Base-by-base conservation (phyloP, 2,888 invertebrate species). In the Nomada hirtipes region DNA sequence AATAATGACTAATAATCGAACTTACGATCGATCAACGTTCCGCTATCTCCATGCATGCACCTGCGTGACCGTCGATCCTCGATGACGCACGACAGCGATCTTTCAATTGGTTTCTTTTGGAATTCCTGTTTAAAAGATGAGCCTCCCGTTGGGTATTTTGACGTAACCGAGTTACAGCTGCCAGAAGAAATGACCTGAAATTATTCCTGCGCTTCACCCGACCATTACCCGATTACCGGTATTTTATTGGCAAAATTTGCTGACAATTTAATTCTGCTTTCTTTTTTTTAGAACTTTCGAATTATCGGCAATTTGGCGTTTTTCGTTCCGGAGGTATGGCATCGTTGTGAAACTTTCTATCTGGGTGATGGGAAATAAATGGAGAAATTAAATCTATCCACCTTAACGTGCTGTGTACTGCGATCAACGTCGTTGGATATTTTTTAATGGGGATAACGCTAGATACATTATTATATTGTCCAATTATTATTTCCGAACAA, bases 1-100 rank as follows among this genome's bases (percentile, higher is more conserved):
- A 89, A 89, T 88, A 86, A 86, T 86, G 78, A 77, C 70, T 86
- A 83, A 88, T 89, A 86, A 87, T 60, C 80, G 82, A 73, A 81
- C 73, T 42, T 71, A 36, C 85, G 81, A 85, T 88, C 87, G 75
- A 87, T 88, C 88, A 83, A 67, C 70, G 71, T 29, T 65, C 50
- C 44, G 64, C 61, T 26, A 26, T 61, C 42, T 23, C 65, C 18
- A 50, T 23, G 26, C 29, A 26, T 72, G 79, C 87, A 86, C 87
- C 82, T 86, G 87, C 75, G 44, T 20, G 61, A 26, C 79, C 20
- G 57, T 44, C 52, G 57, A 42, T 59, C 47, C 2, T 4, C 20
- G 50, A 20, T n/a, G 52, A 64, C 59, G 61, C 67, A 47, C 61
- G 50, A 74, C 53, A 42, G 18, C 53, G 36, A 69, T 44, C 68